Evolutionary conservation across 2,888 invertebrate genomes (phyloP), one percentile per base, ranked within the genome.

Genomic region (Drosophila aldrichi): DNA sequence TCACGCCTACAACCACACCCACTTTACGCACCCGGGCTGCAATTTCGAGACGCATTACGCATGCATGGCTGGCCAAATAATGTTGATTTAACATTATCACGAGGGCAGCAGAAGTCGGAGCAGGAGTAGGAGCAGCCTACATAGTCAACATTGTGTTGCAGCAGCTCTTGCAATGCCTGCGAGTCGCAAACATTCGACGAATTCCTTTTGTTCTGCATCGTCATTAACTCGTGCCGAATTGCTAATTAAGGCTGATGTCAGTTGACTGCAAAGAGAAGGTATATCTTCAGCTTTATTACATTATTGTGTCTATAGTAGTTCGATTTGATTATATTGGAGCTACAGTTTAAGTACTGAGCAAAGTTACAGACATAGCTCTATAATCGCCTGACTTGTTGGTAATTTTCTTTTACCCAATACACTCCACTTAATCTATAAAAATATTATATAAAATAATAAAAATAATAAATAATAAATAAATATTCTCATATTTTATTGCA

Each of bases 61-160:
- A 92, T 91, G 92, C 91, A 91, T 91, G 92, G 79, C 77, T 88
- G 91, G 76, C 89, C 89, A 90, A 91, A 91, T 91, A 91, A 92
- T 92, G 91, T 91, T 91, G 92, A 91, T 92, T 91, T 91, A 90
- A 87, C 87, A 90, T 90, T 90, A 91, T 87, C 90, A 90, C 80
- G 70, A 25, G 58, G 67, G 48, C 58, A 77, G 52, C 67, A 52
- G 57, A 49, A 46, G 68, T 64, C 18, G 40, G 3, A 40, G n/a
- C n/a, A 40, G n/a, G 1, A 43, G 43, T 7, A 44, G 22, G 1
- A n/a, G 40, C 8, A 9, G 70, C 70, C 51, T 60, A 57, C 44
- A 57, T 40, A 67, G 81, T 71, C 70, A 81, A 77, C 67, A 80
- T 63, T 80, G 84, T 81, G 84, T 73, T 57, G 62, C 65, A 63